Evolutionary conservation across 2,113 vertebrate genomes (phyloP).

Genomic region (Megaleporinus macrocephalus): DNA sequence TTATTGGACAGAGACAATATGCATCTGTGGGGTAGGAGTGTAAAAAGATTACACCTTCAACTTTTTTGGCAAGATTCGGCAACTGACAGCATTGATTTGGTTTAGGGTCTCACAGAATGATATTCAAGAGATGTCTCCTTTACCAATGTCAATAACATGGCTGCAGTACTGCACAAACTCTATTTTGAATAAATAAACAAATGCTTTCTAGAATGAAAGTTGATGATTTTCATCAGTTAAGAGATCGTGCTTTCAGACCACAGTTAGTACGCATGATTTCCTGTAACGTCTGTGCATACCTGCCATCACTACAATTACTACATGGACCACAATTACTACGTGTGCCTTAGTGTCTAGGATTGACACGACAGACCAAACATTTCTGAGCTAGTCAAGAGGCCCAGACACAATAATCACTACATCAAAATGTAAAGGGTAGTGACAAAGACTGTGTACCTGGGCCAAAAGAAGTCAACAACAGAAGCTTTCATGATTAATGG

Average conservation of each 20-base stretch:
- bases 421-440: constrained; percentile 45
- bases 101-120: too few species aligned
- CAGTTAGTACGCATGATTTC: background rate
- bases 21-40: too few species aligned
- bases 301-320: too few species aligned
- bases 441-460: constrained; percentile 36
- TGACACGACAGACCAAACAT: background rate
- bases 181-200: background rate
- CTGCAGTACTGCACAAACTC: too few species aligned
- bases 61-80: too few species aligned
- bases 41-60: too few species aligned
- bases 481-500: constrained; percentile 45
- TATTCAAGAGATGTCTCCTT: too few species aligned
- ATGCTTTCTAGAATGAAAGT: background rate
- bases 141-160: too few species aligned
- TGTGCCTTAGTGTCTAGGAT: background rate
- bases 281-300: background rate
- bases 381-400: constrained; percentile 9
- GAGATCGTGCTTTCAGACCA: too few species aligned
- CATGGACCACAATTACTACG: background rate
- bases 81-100: too few species aligned
- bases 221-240: too few species aligned
- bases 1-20: too few species aligned
- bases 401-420: constrained; percentile 51
- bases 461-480: constrained; percentile 30